Evolutionary conservation across 2,113 vertebrate genomes (phyloP).

Genomic region (Eira barbara): DNA sequence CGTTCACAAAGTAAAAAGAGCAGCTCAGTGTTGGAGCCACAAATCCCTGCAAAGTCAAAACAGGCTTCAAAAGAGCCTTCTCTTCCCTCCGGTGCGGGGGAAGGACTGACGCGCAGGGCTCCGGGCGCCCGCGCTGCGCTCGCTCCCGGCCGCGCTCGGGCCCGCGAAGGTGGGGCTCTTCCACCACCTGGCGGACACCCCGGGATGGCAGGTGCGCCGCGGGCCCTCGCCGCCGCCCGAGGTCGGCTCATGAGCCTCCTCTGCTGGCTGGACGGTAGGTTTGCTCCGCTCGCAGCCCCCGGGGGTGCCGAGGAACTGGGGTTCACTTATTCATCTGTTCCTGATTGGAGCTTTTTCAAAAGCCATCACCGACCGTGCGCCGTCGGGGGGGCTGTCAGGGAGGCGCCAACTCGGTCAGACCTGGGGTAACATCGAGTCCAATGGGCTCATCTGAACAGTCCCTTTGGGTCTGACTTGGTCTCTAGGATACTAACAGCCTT

Average conservation of each 20-base stretch:
- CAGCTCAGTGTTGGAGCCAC: not conserved
- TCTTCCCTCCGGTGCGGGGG: not conserved
- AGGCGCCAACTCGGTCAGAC: not conserved
- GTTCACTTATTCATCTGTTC: no score
- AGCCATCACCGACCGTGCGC: accelerated
- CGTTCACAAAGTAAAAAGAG: not conserved
- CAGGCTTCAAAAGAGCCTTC: not conserved
- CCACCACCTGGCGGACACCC: constrained; percentile 43
- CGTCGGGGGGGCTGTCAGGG: accelerated
- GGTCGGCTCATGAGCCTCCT: not conserved
- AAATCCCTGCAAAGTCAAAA: no score
- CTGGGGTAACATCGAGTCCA: not conserved
- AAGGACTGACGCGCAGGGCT: accelerated
- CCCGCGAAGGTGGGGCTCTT: not conserved
- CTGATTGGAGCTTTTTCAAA: not conserved
- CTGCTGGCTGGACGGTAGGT: accelerated
- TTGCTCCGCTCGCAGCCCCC: no score
- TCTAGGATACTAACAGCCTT: accelerated
- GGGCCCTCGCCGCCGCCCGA: not conserved
- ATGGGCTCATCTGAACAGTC: accelerated
- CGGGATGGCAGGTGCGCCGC: not conserved
- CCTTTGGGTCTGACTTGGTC: not conserved
- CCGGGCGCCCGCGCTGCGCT: accelerated
- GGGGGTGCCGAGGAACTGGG: not conserved
- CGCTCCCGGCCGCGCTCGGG: accelerated